Conservation (phyloP, 2,888 invertebrate genomes). For the Tortricodes alternella region DNA sequence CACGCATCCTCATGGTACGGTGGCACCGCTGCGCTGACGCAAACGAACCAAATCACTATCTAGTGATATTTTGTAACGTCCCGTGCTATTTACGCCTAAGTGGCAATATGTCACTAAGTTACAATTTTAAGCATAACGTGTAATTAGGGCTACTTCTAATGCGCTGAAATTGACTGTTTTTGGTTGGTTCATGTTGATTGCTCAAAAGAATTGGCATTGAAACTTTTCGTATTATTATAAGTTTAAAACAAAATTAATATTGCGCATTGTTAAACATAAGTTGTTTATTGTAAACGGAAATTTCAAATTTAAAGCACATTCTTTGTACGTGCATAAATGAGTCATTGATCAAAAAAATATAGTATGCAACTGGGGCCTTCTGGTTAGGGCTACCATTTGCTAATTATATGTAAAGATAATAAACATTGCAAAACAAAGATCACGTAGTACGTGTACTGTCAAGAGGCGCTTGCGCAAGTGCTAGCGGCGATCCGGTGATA, state of each 20-base stretch:
- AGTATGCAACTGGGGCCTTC: too few species aligned
- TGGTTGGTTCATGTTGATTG: too few species aligned
- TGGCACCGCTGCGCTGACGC: slow-evolving; percentile 32
- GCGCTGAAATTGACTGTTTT: not conserved
- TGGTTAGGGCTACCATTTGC: too few species aligned
- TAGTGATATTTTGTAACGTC: slow-evolving; percentile 39
- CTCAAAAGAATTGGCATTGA: too few species aligned
- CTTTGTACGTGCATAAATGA: too few species aligned
- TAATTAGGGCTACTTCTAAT: slow-evolving; percentile 13
- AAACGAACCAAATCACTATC: slow-evolving; percentile 34
- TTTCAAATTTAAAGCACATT: too few species aligned
- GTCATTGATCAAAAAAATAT: too few species aligned
- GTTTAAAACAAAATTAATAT: too few species aligned
- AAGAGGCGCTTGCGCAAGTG: slow-evolving; percentile 43
- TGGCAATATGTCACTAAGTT: slow-evolving; percentile 16
- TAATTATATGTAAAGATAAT: slow-evolving; percentile 17
- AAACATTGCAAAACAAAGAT: slow-evolving; percentile 62
- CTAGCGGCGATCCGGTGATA: slow-evolving; percentile 53
- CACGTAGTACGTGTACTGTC: slow-evolving; percentile 63
- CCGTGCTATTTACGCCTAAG: slow-evolving; percentile 35
- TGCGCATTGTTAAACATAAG: too few species aligned
- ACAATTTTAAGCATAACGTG: slow-evolving; percentile 20
- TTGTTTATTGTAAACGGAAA: too few species aligned
- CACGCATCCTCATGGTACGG: slow-evolving; percentile 13
- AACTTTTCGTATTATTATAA: too few species aligned